Evolutionary conservation across 2,797 vertebrate genomes (phyloP).

Genomic region (Sorex maritimensis): DNA sequence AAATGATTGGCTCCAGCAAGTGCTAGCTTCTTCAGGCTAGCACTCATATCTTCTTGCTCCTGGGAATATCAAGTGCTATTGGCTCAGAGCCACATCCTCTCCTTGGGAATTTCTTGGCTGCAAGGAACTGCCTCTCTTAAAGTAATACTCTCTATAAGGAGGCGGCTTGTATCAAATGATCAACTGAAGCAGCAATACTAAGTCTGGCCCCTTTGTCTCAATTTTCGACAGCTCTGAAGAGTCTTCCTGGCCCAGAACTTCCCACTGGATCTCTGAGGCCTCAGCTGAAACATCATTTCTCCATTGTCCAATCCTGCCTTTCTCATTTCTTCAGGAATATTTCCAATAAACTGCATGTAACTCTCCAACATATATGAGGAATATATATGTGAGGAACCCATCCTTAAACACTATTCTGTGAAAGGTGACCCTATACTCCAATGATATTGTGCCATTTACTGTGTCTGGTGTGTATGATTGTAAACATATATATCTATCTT

Average conservation of each 20-base stretch:
- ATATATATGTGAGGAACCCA: background rate
- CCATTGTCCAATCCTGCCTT: background rate
- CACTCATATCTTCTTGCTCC: background rate
- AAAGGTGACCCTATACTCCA: background rate
- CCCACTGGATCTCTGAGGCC: background rate
- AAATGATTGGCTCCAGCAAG: background rate
- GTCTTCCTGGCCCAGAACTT: background rate
- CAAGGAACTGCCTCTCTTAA: slow-evolving; percentile 2
- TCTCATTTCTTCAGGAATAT: background rate
- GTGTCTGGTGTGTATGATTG: background rate
- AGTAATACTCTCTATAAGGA: background rate
- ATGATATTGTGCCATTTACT: slow-evolving; percentile 24
- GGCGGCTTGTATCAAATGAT: background rate
- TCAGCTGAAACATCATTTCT: background rate
- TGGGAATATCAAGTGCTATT: background rate
- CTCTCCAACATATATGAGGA: background rate
- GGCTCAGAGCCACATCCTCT: background rate
- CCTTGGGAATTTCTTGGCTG: background rate
- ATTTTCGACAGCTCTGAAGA: slow-evolving; percentile 35
- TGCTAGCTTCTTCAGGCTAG: background rate
- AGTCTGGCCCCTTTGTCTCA: background rate
- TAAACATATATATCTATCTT: slow-evolving; percentile 46
- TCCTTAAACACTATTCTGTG: background rate
- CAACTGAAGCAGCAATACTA: background rate
- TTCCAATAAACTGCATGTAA: background rate